Base-by-base conservation (phyloP, 2,888 invertebrate species). In the Scaptomyza flava region DNA sequence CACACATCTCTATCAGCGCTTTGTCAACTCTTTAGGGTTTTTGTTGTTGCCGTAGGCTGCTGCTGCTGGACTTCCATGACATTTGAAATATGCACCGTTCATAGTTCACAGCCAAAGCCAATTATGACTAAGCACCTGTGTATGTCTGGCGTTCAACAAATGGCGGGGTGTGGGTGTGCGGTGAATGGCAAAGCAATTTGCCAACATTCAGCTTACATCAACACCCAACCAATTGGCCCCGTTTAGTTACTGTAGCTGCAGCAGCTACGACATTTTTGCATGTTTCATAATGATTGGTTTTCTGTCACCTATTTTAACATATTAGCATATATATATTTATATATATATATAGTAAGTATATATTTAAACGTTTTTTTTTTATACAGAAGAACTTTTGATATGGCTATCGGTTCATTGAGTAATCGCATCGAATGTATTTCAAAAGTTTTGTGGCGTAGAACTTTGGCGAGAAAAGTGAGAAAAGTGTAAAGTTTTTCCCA, bases 261-360 rank as follows among this genome's bases (percentile, higher is more conserved):
- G 27, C 50, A 17, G 42, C 66, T 34, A 41, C 38, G 36, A 38
- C 17, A 33, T 34, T 11, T 47, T 78, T 66, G 82, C 81, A 64
- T 79, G 79, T 58, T 68, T 43, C 57, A 68, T 63, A 68, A 75
- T 84, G 85, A 79, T 80, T 84, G 68, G 58, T 43, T 60, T 58
- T 62, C 9, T 56, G 34, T 31, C 53, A 59, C 54, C 3, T 2
- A 2, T 0, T 23, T 23, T 23, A 23, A 23, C 23, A 30, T 38
- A 33, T 1, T 7, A n/a, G n/a, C n/a, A n/a, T n/a, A n/a, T n/a
- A n/a, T 7, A 30, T 5, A 6, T 30, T 1, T 30, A 30, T 30
- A 30, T 30, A 30, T 30, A 30, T 30, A 31, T 31, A 31, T 31
- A 9, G 3, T n/a, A n/a, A 27, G 1, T 6, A 27, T 6, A 27